phyloP scores from a whole-genome alignment of 2,797 vertebrate species.

The Phalanger gymnotis region DNA sequence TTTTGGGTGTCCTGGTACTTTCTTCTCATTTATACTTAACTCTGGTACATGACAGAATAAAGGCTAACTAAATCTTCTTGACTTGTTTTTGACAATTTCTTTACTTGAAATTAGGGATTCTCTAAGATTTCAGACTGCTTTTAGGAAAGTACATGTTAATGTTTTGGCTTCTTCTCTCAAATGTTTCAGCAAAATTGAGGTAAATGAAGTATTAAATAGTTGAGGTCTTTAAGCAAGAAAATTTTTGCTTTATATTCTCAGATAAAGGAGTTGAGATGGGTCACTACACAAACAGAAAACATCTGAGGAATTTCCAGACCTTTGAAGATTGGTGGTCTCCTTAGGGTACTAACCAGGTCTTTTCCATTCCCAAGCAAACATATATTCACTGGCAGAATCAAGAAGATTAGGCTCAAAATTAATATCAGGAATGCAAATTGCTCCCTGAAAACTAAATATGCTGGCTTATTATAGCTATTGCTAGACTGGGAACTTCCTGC shows the following conservation, averaged over 20 bases:
- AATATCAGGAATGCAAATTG: neutral
- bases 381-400: neutral
- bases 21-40: constrained; percentile 15
- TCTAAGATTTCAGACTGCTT: neutral
- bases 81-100: constrained; percentile 2
- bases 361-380: neutral
- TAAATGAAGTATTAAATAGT: neutral
- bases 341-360: neutral
- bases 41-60: neutral
- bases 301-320: neutral
- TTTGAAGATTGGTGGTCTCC: neutral
- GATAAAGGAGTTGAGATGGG: neutral
- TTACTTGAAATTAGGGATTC: constrained; percentile 43
- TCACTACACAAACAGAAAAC: neutral
- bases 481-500: neutral
- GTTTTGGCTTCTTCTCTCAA: neutral
- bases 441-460: neutral
- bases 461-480: neutral
- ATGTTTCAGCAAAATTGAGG: constrained; percentile 25
- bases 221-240: neutral
- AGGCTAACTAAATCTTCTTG: neutral
- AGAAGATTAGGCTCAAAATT: neutral
- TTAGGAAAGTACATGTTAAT: constrained; percentile 23
- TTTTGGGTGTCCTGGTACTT: neutral
- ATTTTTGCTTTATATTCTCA: neutral